Conservation (phyloP, 2,797 vertebrate genomes). For the Cossypha caffra region DNA sequence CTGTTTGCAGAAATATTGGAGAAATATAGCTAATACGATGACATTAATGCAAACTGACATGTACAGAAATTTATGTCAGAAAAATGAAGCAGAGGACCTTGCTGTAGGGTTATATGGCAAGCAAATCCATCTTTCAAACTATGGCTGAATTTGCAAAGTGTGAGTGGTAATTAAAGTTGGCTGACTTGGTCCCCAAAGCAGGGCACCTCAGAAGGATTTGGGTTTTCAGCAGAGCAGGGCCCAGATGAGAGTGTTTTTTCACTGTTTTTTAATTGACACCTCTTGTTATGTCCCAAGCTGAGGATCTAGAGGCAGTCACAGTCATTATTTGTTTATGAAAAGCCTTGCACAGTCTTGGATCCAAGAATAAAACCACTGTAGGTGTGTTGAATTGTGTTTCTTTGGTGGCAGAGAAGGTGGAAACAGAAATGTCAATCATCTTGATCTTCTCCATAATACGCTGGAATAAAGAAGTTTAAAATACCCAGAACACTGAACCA, state of each 20-base stretch:
- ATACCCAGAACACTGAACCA: neutral
- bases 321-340: neutral
- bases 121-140: neutral
- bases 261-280: neutral
- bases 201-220: neutral
- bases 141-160: neutral
- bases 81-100: neutral
- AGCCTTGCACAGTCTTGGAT: neutral
- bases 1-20: neutral
- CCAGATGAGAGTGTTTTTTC: neutral
- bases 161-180: neutral
- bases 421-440: neutral
- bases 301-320: neutral
- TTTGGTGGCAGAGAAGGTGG: neutral
- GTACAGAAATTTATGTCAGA: neutral
- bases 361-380: neutral
- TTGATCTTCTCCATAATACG: neutral
- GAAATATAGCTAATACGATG: neutral
- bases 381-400: neutral
- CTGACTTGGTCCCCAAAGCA: neutral
- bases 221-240: neutral
- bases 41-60: neutral
- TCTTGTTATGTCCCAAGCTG: neutral
- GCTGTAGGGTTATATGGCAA: neutral
- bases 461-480: neutral